Evolutionary conservation across 1,140 invertebrate species (phyloP).

Genomic region (Drosophila yakuba): DNA sequence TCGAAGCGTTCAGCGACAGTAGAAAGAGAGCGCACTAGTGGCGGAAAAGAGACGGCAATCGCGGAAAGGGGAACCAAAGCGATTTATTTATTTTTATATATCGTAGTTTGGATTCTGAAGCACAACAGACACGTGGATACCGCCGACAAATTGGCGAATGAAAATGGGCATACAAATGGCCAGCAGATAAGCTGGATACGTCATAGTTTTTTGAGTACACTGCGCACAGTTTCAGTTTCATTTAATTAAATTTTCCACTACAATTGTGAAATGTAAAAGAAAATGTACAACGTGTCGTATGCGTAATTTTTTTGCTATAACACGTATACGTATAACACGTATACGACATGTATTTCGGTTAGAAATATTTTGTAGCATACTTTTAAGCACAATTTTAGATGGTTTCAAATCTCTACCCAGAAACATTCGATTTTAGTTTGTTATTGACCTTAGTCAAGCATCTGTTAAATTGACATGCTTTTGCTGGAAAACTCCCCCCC

Average conservation of each 20-base stretch:
- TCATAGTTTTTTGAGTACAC: slow-evolving; percentile 31
- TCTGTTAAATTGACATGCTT: background rate
- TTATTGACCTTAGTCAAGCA: no score
- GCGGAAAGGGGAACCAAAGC: slow-evolving; percentile 5
- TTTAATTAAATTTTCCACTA: no score
- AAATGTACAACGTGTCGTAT: background rate
- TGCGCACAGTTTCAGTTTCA: background rate
- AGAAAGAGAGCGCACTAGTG: background rate
- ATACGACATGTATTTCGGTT: background rate
- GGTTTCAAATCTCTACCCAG: background rate
- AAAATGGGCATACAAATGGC: slow-evolving; percentile 23
- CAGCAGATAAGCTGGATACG: slow-evolving; percentile 24
- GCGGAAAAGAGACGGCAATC: no score
- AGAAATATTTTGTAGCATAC: no score
- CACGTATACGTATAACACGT: background rate
- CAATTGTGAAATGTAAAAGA: no score
- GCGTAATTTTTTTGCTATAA: background rate
- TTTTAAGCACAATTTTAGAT: no score
- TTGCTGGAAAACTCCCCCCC: background rate
- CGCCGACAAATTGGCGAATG: slow-evolving; percentile 48
- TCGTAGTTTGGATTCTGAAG: slow-evolving; percentile 48
- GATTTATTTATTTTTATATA: slow-evolving; percentile 71
- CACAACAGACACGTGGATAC: slow-evolving; percentile 39
- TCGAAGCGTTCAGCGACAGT: slow-evolving; percentile 44
- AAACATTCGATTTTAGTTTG: no score